Conservation (phyloP, 2,113 vertebrate genomes). For the Nothobranchius kuhntae region DNA sequence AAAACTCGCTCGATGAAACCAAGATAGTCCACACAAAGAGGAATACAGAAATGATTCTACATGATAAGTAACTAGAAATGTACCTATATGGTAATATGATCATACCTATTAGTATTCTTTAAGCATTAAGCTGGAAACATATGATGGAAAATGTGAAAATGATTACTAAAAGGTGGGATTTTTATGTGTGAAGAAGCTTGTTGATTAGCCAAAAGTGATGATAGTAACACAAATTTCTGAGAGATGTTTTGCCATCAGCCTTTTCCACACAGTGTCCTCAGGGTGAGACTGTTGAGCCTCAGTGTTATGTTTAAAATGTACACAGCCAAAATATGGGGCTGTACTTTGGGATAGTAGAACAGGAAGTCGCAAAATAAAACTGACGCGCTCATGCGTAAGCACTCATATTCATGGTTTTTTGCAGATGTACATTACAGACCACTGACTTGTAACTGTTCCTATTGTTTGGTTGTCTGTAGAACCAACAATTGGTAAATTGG, state of each 20-base stretch:
- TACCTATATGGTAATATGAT: too few species aligned
- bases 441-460: too few species aligned
- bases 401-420: background rate
- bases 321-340: background rate
- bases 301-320: background rate
- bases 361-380: too few species aligned
- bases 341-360: background rate
- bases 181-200: background rate
- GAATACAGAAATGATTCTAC: background rate
- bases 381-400: background rate
- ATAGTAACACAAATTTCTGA: background rate
- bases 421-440: background rate
- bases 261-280: background rate
- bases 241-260: background rate
- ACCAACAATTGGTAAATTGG: background rate
- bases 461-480: too few species aligned
- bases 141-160: background rate
- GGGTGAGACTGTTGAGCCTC: background rate
- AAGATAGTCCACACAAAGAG: slow-evolving; percentile 1
- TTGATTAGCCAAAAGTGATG: background rate
- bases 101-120: too few species aligned
- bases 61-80: too few species aligned
- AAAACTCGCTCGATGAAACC: slow-evolving; percentile 39
- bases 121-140: too few species aligned
- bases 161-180: background rate